phyloP scores from a whole-genome alignment of 2,888 invertebrate genomes.

The Asteroscopus sphinx region DNA sequence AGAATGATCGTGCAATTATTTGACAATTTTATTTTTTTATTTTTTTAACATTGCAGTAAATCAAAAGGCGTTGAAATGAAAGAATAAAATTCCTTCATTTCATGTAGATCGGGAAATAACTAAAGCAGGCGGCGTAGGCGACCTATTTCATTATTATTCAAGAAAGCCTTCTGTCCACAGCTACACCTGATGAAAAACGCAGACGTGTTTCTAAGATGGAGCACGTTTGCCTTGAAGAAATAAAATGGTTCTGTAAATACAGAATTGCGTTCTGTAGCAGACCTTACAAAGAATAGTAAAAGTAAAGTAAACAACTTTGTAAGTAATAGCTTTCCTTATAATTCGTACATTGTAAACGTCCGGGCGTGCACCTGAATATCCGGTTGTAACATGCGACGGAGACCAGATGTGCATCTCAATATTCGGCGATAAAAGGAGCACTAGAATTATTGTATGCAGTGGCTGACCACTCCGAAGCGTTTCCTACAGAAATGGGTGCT shows the following conservation, averaged over 20 bases:
- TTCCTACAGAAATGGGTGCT: neutral
- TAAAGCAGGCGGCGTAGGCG: neutral
- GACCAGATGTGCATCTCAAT: conserved; percentile 10
- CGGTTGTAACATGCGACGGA: conserved; percentile 13
- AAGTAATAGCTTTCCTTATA: conserved; percentile 3
- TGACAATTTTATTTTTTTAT: no score
- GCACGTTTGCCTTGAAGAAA: conserved; percentile 7
- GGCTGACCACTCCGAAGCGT: neutral
- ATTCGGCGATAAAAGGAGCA: neutral
- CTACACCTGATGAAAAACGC: conserved; percentile 30
- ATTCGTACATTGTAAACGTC: conserved; percentile 16
- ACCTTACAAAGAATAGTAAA: conserved; percentile 24
- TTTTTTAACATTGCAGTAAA: neutral
- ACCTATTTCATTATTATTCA: conserved; percentile 30
- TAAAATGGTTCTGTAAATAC: conserved; percentile 24
- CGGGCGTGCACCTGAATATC: conserved; percentile 4
- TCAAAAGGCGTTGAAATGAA: neutral
- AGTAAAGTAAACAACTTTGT: conserved; percentile 31
- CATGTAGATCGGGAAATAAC: neutral
- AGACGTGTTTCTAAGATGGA: conserved; percentile 36
- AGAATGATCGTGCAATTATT: no score
- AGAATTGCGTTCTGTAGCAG: conserved; percentile 18
- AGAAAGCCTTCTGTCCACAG: conserved; percentile 9
- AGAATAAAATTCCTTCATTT: neutral
- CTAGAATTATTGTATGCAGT: neutral